Conservation (phyloP, 1,140 invertebrate species). For the Daktulosphaira vitifoliae region DNA sequence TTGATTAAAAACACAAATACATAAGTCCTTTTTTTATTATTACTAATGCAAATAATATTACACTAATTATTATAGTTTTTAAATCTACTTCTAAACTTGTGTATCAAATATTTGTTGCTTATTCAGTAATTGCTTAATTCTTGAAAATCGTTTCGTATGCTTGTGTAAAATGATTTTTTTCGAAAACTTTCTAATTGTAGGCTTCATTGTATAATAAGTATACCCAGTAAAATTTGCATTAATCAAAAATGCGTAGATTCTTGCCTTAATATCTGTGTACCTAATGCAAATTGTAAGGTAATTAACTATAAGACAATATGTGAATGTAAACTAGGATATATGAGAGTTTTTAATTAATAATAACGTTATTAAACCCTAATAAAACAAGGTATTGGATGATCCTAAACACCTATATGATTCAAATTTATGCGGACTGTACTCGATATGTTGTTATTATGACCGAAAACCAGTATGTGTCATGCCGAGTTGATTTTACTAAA, state of each 20-base stretch:
- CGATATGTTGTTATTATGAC: slow-evolving; percentile 61
- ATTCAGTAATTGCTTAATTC: slow-evolving; percentile 53
- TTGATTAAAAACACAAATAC: too few species aligned
- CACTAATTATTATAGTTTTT: slow-evolving; percentile 21
- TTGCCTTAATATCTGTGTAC: slow-evolving; percentile 53
- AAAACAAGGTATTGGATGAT: too few species aligned
- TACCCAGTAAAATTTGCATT: slow-evolving; percentile 51
- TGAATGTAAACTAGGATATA: slow-evolving; percentile 51
- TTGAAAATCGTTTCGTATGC: slow-evolving; percentile 51
- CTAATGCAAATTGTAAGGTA: slow-evolving; percentile 52
- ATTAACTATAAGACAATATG: slow-evolving; percentile 59
- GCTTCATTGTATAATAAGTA: slow-evolving; percentile 53
- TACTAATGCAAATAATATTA: neutral
- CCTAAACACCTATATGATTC: slow-evolving; percentile 52
- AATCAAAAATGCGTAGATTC: slow-evolving; percentile 55
- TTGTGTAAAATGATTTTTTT: slow-evolving; percentile 53
- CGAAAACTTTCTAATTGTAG: slow-evolving; percentile 53
- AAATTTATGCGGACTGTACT: slow-evolving; percentile 72
- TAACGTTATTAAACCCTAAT: too few species aligned
- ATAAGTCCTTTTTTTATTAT: too few species aligned
- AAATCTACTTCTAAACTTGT: slow-evolving; percentile 43
- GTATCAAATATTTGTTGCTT: slow-evolving; percentile 56
- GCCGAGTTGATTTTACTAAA: slow-evolving; percentile 62
- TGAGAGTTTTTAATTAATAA: too few species aligned
- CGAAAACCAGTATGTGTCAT: slow-evolving; percentile 67